phyloP scores from a whole-genome alignment of 2,888 invertebrate species.

The Perdita meconis region DNA sequence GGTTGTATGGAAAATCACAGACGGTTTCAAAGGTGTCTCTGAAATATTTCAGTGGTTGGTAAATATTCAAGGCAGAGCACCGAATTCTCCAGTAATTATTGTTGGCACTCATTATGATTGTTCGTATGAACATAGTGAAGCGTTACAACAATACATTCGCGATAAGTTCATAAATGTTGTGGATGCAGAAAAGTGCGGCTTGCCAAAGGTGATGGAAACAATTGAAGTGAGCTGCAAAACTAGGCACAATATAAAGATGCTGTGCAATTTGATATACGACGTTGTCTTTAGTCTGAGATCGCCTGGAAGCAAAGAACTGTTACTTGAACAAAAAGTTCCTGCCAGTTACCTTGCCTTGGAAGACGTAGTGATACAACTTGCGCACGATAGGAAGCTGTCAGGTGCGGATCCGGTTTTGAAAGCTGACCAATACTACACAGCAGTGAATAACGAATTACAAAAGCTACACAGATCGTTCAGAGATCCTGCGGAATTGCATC shows the following conservation, averaged over 20 bases:
- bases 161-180: constrained; percentile 95
- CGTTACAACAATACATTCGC: constrained; percentile 94
- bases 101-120: constrained; percentile 98
- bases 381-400: constrained; percentile 89
- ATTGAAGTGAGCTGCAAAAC: constrained; percentile 96
- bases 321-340: constrained; percentile 97
- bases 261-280: constrained; percentile 97
- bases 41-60: constrained; percentile 98
- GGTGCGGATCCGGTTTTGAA: constrained; percentile 92
- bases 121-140: constrained; percentile 90
- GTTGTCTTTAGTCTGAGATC: constrained; percentile 96
- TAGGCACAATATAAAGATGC: constrained; percentile 93
- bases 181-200: constrained; percentile 97
- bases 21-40: constrained; percentile 94
- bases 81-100: constrained; percentile 97
- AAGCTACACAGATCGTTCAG: constrained; percentile 90
- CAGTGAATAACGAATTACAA: constrained; percentile 86
- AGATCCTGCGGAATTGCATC: constrained; percentile 95
- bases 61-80: constrained; percentile 97
- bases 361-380: constrained; percentile 94
- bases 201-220: constrained; percentile 96
- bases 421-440: constrained; percentile 89
- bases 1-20: constrained; percentile 97
- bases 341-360: constrained; percentile 97
- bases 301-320: constrained; percentile 94